These are phyloP conservation scores for Columba guinea DNA, from an alignment of 2,797 vertebrate genomes.

Conservation along the genomic window DNA sequence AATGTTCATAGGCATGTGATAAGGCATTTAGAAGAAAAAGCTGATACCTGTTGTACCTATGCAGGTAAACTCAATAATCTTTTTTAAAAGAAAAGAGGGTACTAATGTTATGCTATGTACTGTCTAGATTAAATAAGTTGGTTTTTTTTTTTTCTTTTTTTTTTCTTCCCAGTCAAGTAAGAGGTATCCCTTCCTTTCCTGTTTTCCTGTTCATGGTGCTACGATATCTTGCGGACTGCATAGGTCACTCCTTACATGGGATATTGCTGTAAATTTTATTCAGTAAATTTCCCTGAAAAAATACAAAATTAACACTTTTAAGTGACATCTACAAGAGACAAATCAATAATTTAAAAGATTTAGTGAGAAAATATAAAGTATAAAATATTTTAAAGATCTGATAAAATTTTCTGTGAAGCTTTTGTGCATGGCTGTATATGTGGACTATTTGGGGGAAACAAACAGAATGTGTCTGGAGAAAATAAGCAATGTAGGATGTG, in stretches of 20 bases:
- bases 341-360: background rate
- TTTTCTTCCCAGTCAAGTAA: background rate
- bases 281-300: background rate
- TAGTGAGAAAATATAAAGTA: background rate
- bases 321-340: background rate
- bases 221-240: background rate
- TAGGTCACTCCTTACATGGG: background rate
- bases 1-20: background rate
- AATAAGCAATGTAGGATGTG: background rate
- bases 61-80: background rate
- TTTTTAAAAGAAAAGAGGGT: background rate
- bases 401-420: background rate
- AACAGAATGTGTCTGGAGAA: background rate
- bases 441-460: background rate
- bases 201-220: background rate
- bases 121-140: background rate
- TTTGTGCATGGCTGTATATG: background rate
- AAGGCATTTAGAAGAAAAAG: background rate
- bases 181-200: background rate
- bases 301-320: background rate
- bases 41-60: background rate
- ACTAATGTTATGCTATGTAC: fast-evolving
- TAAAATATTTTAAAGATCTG: background rate
- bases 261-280: background rate
- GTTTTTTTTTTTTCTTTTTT: background rate